phyloP scores from a whole-genome alignment of 2,888 invertebrate genomes.

The Hydroisotoma schaefferi region DNA sequence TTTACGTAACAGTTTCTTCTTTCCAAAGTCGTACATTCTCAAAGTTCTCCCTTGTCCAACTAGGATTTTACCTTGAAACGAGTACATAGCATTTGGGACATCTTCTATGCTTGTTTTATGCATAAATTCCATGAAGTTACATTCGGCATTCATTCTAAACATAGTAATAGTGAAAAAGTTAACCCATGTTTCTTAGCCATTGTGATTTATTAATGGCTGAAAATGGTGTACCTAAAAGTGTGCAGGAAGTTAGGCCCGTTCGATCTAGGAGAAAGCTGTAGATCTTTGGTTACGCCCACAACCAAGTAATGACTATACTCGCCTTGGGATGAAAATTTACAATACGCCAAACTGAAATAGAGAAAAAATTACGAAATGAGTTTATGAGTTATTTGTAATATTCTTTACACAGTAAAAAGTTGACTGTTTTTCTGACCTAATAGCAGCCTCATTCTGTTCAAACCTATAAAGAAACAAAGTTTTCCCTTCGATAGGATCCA shows the following conservation, averaged over 20 bases:
- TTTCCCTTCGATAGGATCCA: constrained; percentile 77
- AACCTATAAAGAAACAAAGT: constrained; percentile 75
- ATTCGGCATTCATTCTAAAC: constrained; percentile 63
- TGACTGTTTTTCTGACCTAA: constrained; percentile 59
- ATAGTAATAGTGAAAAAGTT: not conserved
- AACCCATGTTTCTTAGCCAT: not conserved
- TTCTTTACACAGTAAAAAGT: not conserved
- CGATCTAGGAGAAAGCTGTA: constrained; percentile 80
- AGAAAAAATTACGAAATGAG: constrained; percentile 14
- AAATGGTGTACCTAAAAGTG: constrained; percentile 66
- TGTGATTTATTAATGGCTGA: not conserved
- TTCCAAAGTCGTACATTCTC: constrained; percentile 92
- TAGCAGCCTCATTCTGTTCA: constrained; percentile 94
- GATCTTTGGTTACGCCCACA: constrained; percentile 87
- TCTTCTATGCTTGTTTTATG: constrained; percentile 94
- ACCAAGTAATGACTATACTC: constrained; percentile 65
- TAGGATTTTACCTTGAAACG: constrained; percentile 85
- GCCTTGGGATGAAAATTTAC: constrained; percentile 68
- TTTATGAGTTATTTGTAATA: not conserved
- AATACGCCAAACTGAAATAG: constrained; percentile 64
- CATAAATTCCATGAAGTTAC: constrained; percentile 81
- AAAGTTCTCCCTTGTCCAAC: constrained; percentile 90
- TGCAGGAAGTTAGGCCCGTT: constrained; percentile 79
- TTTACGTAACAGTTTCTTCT: constrained; percentile 91
- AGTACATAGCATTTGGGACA: constrained; percentile 80